A percentile compares a stretch with the other conserved stretches of the same genome.
Conservation (phyloP, 2,888 invertebrate species). For the Danaus chrysippus region DNA sequence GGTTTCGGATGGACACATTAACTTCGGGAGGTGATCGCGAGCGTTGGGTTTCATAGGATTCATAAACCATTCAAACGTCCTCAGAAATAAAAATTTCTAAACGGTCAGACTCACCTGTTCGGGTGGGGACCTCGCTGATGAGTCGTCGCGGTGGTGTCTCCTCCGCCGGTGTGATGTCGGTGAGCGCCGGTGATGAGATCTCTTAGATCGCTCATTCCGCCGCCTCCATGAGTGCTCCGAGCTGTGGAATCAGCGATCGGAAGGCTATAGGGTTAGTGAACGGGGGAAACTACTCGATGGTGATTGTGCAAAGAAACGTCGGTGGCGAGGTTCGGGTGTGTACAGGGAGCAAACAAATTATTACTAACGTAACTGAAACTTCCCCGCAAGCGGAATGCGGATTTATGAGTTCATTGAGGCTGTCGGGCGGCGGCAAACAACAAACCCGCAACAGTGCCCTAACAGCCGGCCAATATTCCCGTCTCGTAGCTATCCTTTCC, state of each 20-base stretch:
- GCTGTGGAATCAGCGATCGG: conserved; percentile 82
- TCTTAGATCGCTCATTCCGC: conserved; percentile 90
- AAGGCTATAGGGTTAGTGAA: conserved; percentile 74
- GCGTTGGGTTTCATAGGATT: conserved; percentile 54
- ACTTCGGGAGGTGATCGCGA: conserved; percentile 45
- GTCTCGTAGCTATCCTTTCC: conserved; percentile 52
- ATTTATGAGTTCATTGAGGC: conserved; percentile 57
- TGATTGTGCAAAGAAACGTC: conserved; percentile 41
- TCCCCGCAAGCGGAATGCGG: conserved; percentile 54
- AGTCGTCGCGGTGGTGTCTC: conserved; percentile 79
- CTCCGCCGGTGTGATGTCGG: conserved; percentile 87
- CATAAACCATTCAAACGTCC: conserved; percentile 51
- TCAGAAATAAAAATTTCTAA: conserved; percentile 47
- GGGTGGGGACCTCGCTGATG: conserved; percentile 69
- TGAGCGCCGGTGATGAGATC: conserved; percentile 90
- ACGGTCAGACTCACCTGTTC: conserved; percentile 71
- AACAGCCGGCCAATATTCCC: conserved; percentile 54
- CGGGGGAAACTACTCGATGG: conserved; percentile 39
- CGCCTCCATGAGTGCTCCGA: conserved; percentile 88
- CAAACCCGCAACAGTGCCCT: conserved; percentile 62
- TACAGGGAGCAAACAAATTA: conserved; percentile 40
- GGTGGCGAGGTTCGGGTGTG: conserved; percentile 58
- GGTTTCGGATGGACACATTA: conserved; percentile 70
- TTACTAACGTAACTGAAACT: conserved; percentile 67
- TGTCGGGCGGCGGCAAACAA: conserved; percentile 64